Conservation (phyloP, 92 coral and sea anemone genomes). For the Desmophyllum pertusum region DNA sequence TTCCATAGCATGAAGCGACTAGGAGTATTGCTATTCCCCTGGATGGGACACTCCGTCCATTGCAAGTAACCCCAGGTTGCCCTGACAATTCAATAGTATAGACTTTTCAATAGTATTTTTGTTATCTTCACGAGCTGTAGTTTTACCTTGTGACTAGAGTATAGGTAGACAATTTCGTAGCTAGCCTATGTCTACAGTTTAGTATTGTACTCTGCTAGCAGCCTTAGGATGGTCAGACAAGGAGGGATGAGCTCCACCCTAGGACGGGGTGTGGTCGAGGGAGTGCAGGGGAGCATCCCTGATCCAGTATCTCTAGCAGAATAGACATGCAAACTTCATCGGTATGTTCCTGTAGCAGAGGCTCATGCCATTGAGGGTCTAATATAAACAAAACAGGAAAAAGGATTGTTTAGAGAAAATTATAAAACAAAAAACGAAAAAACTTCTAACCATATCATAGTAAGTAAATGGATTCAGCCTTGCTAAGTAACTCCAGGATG, state of each 20-base stretch:
- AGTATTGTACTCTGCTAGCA: constrained; percentile 78
- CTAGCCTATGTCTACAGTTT: constrained; percentile 82
- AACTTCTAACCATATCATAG: too few relatives aligned
- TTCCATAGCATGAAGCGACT: too few relatives aligned
- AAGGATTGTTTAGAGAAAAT: too few relatives aligned
- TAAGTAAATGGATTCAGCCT: background rate
- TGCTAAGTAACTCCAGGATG: background rate
- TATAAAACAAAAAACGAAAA: too few relatives aligned
- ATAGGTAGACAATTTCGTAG: constrained; percentile 60
- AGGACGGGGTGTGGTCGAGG: constrained; percentile 67
- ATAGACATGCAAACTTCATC: constrained; percentile 78
- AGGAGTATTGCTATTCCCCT: too few relatives aligned
- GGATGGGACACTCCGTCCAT: too few relatives aligned
- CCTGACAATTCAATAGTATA: too few relatives aligned
- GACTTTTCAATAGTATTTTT: too few relatives aligned
- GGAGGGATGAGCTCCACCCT: constrained; percentile 85
- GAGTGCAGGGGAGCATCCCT: constrained; percentile 64
- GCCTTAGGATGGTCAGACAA: constrained; percentile 79
- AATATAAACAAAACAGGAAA: background rate
- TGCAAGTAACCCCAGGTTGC: too few relatives aligned
- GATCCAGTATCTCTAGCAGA: constrained; percentile 67
- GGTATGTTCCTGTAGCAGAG: constrained; percentile 64
- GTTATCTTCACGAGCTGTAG: too few relatives aligned
- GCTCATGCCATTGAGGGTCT: constrained; percentile 94
- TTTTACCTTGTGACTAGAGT: constrained; percentile 49